Evolutionary conservation across 2,113 vertebrate species (phyloP).

Genomic region (Myiozetetes cayanensis): DNA sequence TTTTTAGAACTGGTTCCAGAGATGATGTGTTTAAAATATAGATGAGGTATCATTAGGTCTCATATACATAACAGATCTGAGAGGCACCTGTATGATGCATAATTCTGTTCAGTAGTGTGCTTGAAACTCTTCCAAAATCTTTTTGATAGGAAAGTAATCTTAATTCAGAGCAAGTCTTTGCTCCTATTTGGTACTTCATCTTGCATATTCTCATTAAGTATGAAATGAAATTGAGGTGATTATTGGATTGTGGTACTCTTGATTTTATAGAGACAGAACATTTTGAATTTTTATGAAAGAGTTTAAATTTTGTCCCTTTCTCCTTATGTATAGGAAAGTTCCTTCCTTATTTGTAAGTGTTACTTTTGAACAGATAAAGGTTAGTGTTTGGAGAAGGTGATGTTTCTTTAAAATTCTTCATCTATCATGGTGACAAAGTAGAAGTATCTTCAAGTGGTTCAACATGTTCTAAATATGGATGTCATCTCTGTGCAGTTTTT

Average conservation of each 20-base stretch:
- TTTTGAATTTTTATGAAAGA: background rate
- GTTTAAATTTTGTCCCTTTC: background rate
- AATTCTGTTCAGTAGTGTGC: background rate
- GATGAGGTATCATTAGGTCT: background rate
- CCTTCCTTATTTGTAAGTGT: background rate
- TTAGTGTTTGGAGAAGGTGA: background rate
- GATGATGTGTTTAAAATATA: background rate
- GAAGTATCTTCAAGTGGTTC: background rate
- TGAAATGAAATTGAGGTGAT: background rate
- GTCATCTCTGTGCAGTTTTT: background rate
- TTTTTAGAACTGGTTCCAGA: background rate
- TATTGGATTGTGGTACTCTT: background rate
- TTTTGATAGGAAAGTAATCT: background rate
- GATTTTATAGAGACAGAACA: rapidly evolving
- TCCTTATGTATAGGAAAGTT: background rate
- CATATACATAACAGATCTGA: background rate
- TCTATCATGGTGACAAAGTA: background rate
- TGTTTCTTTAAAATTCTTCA: background rate
- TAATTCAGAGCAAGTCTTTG: background rate
- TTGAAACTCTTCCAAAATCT: background rate
- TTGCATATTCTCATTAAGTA: background rate
- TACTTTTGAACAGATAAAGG: background rate
- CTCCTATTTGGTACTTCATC: background rate
- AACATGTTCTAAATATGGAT: background rate
- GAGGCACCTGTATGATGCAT: background rate